These are phyloP conservation scores for Luidia sarsii DNA, from an alignment of 53 echinoderm and acorn worm genomes.

Conservation along the genomic window DNA sequence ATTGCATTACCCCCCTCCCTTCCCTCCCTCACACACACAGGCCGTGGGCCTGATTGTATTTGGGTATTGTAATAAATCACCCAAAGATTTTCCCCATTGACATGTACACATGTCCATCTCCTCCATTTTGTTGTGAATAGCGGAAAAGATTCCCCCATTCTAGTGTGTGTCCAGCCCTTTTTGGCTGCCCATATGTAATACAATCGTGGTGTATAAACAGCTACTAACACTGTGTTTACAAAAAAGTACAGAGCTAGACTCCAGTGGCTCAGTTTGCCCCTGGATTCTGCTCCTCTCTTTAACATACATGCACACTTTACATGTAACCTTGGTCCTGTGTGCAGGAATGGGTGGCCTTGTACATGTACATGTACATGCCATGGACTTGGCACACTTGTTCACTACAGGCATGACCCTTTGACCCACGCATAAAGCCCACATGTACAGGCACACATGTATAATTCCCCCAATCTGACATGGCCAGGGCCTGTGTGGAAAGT, in stretches of 20 bases:
- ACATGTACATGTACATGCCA: not conserved
- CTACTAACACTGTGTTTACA: not conserved
- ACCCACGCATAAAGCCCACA: conserved; percentile 9
- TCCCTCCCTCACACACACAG: too few relatives aligned
- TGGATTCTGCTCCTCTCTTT: too few relatives aligned
- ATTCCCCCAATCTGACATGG: conserved; percentile 40
- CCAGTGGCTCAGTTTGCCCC: not conserved
- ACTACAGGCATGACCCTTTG: conserved; percentile 20
- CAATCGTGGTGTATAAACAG: too few relatives aligned
- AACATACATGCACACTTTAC: not conserved
- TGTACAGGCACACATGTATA: conserved; percentile 8
- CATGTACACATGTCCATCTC: too few relatives aligned
- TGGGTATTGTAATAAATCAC: too few relatives aligned
- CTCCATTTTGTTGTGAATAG: too few relatives aligned
- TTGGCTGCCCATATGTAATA: too few relatives aligned
- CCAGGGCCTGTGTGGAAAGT: conserved; percentile 44
- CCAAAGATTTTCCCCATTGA: too few relatives aligned
- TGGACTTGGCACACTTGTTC: conserved; percentile 51
- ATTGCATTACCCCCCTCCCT: too few relatives aligned
- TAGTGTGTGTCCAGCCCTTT: too few relatives aligned
- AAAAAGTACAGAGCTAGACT: not conserved
- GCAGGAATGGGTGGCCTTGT: not conserved
- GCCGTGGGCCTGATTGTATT: too few relatives aligned
- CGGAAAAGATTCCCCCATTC: too few relatives aligned
- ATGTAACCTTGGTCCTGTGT: not conserved